Evolutionary conservation across 92 coral and sea anemone species (phyloP).

Genomic region (Hydrozoanthus gracilis): DNA sequence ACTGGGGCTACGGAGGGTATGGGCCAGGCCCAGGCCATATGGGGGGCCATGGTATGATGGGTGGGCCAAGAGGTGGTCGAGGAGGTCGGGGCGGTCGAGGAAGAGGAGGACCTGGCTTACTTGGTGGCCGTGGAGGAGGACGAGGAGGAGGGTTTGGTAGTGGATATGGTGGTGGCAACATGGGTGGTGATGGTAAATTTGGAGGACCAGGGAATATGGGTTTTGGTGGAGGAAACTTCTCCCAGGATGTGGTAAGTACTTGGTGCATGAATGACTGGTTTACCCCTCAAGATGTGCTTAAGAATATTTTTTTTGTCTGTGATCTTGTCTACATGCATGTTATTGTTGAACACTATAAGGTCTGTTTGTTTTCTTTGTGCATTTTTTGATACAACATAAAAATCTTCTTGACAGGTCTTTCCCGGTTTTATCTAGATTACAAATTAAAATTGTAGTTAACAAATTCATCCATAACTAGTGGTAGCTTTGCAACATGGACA

Average conservation of each 20-base stretch:
- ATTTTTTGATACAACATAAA: neutral
- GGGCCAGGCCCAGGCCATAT: conserved; percentile 44
- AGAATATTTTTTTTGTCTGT: too few species aligned
- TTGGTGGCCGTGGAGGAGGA: conserved; percentile 68
- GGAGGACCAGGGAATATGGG: conserved; percentile 56
- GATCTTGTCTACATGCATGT: too few species aligned
- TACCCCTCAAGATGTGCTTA: too few species aligned
- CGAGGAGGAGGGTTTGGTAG: conserved; percentile 73
- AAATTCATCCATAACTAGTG: too few species aligned
- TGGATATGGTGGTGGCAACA: conserved; percentile 63
- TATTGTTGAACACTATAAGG: too few species aligned
- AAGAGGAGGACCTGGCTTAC: conserved; percentile 61
- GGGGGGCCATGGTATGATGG: conserved; percentile 45
- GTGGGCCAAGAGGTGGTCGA: conserved; percentile 69
- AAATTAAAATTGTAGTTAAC: too few species aligned
- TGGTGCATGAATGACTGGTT: too few species aligned
- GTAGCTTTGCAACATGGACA: too few species aligned
- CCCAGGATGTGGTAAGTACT: conserved; percentile 44
- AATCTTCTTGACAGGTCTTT: too few species aligned
- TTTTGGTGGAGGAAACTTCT: conserved; percentile 49
- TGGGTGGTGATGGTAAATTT: conserved; percentile 64
- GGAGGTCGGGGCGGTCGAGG: conserved; percentile 82
- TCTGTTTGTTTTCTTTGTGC: too few species aligned
- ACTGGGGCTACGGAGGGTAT: conserved; percentile 79
- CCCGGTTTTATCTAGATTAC: too few species aligned